phyloP scores from a whole-genome alignment of 2,797 vertebrate genomes.

The Yasuhikotakia modesta region DNA sequence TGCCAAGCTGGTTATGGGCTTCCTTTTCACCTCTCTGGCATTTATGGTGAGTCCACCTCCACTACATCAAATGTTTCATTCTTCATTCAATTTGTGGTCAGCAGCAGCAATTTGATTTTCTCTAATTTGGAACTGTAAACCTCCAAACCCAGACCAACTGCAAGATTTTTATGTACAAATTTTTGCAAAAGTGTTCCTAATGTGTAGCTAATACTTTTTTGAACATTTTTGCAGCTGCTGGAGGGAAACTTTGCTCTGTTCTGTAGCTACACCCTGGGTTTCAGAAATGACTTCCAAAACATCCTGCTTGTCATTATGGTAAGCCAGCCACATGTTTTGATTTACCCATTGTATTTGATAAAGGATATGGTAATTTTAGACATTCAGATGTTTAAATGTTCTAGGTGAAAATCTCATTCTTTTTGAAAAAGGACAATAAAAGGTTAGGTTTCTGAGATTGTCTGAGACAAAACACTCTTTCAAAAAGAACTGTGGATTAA shows the following conservation, averaged over 20 bases:
- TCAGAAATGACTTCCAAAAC: conserved; percentile 91
- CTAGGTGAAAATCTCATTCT: background rate
- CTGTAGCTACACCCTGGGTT: conserved; percentile 88
- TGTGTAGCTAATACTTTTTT: background rate
- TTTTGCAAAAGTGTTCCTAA: conserved; percentile 20
- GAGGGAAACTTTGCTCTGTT: conserved; percentile 97
- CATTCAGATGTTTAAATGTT: background rate
- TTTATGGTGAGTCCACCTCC: conserved; percentile 85
- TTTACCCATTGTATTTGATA: background rate
- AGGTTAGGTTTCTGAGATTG: background rate
- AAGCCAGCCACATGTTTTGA: conserved; percentile 52
- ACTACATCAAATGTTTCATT: too few species aligned
- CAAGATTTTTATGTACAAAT: background rate
- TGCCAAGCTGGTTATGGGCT: conserved; percentile 86
- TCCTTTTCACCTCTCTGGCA: conserved; percentile 93
- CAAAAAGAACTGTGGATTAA: background rate
- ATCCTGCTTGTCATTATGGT: conserved; percentile 96
- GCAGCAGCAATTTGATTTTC: background rate
- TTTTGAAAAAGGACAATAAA: background rate
- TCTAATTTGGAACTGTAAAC: too few species aligned
- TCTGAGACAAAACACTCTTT: background rate
- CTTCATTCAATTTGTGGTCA: background rate
- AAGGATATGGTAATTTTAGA: background rate
- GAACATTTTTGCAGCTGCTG: conserved; percentile 79
- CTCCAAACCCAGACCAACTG: too few species aligned